Percentiles rank a stretch among this genome's conserved stretches.
phyloP scores from a whole-genome alignment of 2,888 invertebrate genomes.

The Watsonalla binaria region DNA sequence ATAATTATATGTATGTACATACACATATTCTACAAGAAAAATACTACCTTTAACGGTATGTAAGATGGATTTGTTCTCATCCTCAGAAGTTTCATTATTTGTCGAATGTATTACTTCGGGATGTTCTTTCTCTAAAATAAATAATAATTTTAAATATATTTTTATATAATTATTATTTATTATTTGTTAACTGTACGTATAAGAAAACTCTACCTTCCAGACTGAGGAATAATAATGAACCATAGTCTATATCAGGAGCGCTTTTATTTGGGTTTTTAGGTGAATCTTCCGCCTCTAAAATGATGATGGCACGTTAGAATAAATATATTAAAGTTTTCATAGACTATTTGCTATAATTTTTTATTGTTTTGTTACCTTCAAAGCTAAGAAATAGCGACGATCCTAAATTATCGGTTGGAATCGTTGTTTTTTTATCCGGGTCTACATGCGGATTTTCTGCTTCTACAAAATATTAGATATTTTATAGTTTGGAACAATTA shows the following conservation, averaged over 20 bases:
- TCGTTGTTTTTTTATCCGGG: not conserved
- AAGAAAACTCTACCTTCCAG: not conserved
- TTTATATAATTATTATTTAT: not conserved
- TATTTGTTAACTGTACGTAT: not conserved
- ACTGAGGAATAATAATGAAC: not conserved
- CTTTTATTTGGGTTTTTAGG: no score
- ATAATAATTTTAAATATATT: not conserved
- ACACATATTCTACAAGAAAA: no score
- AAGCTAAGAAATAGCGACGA: not conserved
- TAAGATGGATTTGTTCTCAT: constrained; percentile 20
- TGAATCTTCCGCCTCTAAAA: no score
- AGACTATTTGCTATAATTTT: not conserved
- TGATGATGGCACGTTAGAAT: no score
- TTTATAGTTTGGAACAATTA: no score
- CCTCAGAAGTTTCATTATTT: constrained; percentile 31
- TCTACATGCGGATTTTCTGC: not conserved
- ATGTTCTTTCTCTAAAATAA: constrained; percentile 4
- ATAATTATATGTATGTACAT: no score
- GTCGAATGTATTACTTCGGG: constrained; percentile 27
- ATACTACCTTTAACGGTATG: constrained; percentile 20
- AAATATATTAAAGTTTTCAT: no score
- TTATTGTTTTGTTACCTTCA: not conserved
- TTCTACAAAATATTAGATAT: no score
- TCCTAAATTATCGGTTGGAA: not conserved
- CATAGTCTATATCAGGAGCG: not conserved